Evolutionary conservation across 2,797 vertebrate genomes (phyloP).

Genomic region (Rhynchotus rufescens): DNA sequence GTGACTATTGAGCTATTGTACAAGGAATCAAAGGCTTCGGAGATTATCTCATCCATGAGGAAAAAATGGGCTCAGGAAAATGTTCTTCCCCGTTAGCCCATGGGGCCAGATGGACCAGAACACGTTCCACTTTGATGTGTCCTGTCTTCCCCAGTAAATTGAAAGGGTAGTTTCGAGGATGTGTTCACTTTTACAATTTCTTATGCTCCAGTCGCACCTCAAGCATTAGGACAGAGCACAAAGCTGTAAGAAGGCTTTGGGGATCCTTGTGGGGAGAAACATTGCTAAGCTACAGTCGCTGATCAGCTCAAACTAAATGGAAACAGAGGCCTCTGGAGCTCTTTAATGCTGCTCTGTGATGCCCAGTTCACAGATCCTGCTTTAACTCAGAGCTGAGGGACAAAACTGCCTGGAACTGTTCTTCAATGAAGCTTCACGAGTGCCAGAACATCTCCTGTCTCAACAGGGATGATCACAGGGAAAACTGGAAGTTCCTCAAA

Average conservation of each 20-base stretch:
- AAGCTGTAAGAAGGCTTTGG: background rate
- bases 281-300: background rate
- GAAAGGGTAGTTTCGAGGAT: background rate
- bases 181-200: background rate
- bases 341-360: background rate
- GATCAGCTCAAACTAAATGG: background rate
- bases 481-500: background rate
- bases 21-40: slow-evolving; percentile 23
- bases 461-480: background rate
- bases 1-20: slow-evolving; percentile 30
- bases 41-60: slow-evolving; percentile 46
- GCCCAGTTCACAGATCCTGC: background rate
- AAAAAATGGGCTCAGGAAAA: slow-evolving; percentile 11
- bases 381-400: background rate
- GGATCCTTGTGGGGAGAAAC: background rate
- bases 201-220: background rate
- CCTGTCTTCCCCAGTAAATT: background rate
- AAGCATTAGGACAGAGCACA: fast-evolving
- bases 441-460: background rate
- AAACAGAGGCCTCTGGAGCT: background rate
- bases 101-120: slow-evolving; percentile 57
- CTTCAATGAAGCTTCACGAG: no score
- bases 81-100: slow-evolving; percentile 54
- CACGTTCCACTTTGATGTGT: background rate
- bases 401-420: background rate